Evolutionary conservation across 2,888 invertebrate genomes (phyloP).

Genomic region (Odontothrips loti): DNA sequence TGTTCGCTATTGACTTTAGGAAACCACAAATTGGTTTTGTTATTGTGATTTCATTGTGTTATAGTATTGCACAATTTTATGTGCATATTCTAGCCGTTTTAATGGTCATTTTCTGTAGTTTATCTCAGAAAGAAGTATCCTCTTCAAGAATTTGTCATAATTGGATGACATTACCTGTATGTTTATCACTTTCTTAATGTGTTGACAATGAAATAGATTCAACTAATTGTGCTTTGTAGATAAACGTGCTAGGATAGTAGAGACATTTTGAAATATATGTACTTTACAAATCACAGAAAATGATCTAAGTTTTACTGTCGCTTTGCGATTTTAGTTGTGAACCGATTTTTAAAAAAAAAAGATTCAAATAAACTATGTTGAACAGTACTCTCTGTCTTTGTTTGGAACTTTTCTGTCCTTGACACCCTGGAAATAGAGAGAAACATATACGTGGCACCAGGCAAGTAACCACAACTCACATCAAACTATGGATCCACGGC

Average conservation of each 20-base stretch:
- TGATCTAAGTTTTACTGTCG: not conserved
- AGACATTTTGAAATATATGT: not conserved
- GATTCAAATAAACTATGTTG: not conserved
- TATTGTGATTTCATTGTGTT: conserved; percentile 17
- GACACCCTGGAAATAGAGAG: too few species aligned
- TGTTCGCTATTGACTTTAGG: not conserved
- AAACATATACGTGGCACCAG: too few species aligned
- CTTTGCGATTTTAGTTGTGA: not conserved
- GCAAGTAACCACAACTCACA: too few species aligned
- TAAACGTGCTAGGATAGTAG: not conserved
- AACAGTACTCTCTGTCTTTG: too few species aligned
- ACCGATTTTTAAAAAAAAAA: not conserved
- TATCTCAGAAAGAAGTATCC: not conserved
- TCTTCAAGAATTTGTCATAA: not conserved
- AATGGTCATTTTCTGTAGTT: not conserved
- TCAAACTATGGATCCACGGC: too few species aligned
- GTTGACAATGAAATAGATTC: not conserved
- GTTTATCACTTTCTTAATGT: conserved; percentile 4
- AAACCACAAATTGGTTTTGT: not conserved
- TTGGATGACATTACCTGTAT: not conserved
- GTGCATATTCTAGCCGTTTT: not conserved
- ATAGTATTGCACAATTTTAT: not conserved
- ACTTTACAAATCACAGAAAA: not conserved
- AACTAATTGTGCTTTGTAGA: not conserved
- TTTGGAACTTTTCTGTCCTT: too few species aligned